Base-by-base conservation (phyloP, 2,888 invertebrate species). In the Listrodromus nycthemerus region DNA sequence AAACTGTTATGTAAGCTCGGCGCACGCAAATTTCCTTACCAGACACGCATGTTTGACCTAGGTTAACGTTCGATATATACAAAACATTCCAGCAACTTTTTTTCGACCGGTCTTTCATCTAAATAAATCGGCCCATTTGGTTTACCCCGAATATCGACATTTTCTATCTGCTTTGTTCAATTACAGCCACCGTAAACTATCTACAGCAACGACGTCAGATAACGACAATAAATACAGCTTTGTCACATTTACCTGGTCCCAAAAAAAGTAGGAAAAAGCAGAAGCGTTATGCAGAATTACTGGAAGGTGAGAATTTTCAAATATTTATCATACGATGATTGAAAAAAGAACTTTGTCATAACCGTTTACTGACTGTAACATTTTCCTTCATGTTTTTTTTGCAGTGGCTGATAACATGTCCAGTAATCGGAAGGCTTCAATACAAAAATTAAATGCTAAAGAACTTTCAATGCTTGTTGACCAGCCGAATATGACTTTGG, bases 401-500 rank as follows among this genome's bases (percentile, higher is more conserved):
- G 80, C 87, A 97, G 97, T 97, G 79, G 96, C 95, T 45, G 94
- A 95, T 66, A 94, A 94, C 76, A 94, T 94, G 4, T 95, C 96
- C 90, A 96, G 94, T 71, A 96, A 96, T 93, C 95, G 95, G 21
- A 96, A 95, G 91, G 96, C 97, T 1, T 94, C 95, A 21, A 95
- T 97, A 13, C 95, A 95, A 86, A 96, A 96, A 88, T 92, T 97
- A 45, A 95, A 95, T 88, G 95, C 96, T 6, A 94, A 95, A 74
- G 96, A 96, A 89, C 92, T 97, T 5, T 95, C 96, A 16, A 94
- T 95, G 85, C 94, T 97, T 78, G 95, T 96, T 0, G 91, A 95
- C 86, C 93, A 95, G 92, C 91, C 95, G 65, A 94, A 94, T 89
- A 91, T 95, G 0, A 94, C 95, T 63, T 93, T 95, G 50, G 95